Evolutionary conservation across 1,140 invertebrate genomes (phyloP).

Genomic region (Drosophila micromelanica): DNA sequence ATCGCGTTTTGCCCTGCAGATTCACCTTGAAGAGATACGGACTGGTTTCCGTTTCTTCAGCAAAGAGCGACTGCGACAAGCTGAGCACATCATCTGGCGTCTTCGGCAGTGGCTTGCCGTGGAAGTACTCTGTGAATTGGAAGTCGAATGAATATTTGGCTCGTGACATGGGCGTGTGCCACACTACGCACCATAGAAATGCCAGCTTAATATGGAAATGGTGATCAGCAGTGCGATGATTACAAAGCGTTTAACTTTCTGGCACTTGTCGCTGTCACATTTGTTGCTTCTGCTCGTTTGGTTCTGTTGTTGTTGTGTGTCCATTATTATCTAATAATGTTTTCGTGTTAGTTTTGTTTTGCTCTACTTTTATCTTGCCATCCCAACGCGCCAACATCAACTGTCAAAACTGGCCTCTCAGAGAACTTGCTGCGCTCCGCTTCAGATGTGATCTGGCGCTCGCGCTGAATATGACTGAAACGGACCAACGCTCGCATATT

Average conservation of each 20-base stretch:
- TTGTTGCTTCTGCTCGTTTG: conserved; percentile 33
- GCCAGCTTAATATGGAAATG: conserved; percentile 72
- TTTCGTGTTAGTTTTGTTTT: conserved; percentile 23
- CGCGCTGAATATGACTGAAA: conserved; percentile 36
- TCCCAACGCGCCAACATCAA: conserved; percentile 31
- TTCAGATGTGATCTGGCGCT: conserved; percentile 35
- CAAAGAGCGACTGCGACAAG: conserved; percentile 62
- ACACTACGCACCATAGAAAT: conserved; percentile 69
- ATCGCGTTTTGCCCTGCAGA: conserved; percentile 88
- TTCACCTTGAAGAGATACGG: conserved; percentile 70
- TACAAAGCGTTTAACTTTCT: conserved; percentile 74
- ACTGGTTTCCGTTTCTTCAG: conserved; percentile 59
- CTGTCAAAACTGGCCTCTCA: conserved; percentile 44
- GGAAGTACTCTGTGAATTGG: conserved; percentile 62
- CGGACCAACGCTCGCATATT: conserved; percentile 24
- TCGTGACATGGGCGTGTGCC: conserved; percentile 1
- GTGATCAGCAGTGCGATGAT: conserved; percentile 64
- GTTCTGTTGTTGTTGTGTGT: conserved; percentile 41
- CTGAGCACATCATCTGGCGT: conserved; percentile 63
- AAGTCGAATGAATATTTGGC: neutral
- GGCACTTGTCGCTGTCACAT: conserved; percentile 72
- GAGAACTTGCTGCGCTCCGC: conserved; percentile 12
- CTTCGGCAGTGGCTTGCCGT: conserved; percentile 54
- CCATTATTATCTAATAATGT: conserved; percentile 60
- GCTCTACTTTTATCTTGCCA: conserved; percentile 18